Evolutionary conservation across 2,888 invertebrate species (phyloP).

Genomic region (Parnassius orleans): DNA sequence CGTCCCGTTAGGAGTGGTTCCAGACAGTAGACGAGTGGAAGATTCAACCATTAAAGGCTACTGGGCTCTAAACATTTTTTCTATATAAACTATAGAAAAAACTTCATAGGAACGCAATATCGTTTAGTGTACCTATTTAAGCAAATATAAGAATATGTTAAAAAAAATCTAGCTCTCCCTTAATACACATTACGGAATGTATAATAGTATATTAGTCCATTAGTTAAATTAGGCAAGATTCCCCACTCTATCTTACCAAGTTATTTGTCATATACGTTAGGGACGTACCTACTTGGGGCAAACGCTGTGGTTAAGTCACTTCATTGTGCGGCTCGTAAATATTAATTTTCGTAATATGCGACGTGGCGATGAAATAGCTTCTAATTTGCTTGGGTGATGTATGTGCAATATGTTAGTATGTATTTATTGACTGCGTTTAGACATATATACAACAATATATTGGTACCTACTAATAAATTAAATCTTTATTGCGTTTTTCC

Average conservation of each 20-base stretch:
- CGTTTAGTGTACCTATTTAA: no score
- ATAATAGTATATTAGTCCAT: slow-evolving; percentile 59
- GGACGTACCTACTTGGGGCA: slow-evolving; percentile 56
- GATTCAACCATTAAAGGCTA: no score
- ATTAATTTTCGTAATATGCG: slow-evolving; percentile 62
- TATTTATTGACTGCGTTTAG: no score
- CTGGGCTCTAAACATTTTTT: no score
- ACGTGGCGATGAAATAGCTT: slow-evolving; percentile 33
- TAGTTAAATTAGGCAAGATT: slow-evolving; percentile 77
- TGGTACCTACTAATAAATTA: no score
- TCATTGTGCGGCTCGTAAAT: slow-evolving; percentile 67
- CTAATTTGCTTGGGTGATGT: slow-evolving; percentile 27
- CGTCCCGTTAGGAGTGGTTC: no score
- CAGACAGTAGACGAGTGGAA: no score
- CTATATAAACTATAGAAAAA: no score
- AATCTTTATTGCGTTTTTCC: no score
- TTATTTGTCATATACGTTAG: slow-evolving; percentile 72
- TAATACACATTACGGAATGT: slow-evolving; percentile 17
- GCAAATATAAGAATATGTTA: no score
- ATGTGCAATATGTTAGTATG: not conserved
- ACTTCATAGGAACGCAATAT: no score
- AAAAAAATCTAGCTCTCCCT: not conserved
- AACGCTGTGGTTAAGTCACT: slow-evolving; percentile 74
- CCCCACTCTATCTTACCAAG: slow-evolving; percentile 62
- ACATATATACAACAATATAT: no score